Evolutionary conservation across 2,797 vertebrate genomes (phyloP).

Genomic region (Podargus strigoides): DNA sequence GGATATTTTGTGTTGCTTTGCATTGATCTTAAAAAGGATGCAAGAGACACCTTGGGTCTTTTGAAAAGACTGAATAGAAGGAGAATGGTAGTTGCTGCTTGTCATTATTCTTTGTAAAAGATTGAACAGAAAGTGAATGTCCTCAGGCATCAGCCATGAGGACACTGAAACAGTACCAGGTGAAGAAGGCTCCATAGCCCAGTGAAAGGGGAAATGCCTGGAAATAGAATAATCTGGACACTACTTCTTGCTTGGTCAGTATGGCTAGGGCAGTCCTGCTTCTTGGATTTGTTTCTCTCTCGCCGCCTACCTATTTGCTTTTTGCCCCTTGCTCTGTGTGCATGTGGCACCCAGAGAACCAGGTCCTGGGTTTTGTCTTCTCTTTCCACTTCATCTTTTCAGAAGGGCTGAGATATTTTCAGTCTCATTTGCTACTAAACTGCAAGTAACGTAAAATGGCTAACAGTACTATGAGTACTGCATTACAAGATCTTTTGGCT

Average conservation of each 20-base stretch:
- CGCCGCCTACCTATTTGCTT: neutral
- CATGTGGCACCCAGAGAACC: rapidly evolving
- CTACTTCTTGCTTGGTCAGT: neutral
- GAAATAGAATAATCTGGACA: neutral
- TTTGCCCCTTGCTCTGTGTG: rapidly evolving
- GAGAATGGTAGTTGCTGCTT: neutral
- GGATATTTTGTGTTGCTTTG: neutral
- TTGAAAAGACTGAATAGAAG: neutral
- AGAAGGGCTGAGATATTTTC: neutral
- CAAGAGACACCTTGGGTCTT: neutral
- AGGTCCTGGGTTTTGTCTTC: neutral
- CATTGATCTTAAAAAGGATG: neutral
- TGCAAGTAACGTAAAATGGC: neutral
- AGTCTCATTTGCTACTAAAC: neutral
- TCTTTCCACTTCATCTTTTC: neutral
- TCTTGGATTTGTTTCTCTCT: neutral
- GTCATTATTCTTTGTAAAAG: neutral
- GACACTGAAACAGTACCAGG: neutral
- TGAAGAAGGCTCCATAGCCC: neutral
- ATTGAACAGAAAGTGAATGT: neutral
- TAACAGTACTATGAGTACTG: neutral
- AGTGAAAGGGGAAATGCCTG: neutral
- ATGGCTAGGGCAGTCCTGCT: neutral
- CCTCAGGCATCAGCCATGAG: neutral
- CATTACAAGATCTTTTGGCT: neutral